Base-by-base conservation (phyloP, 2,113 vertebrate species). In the Trichomycterus rosablanca region DNA sequence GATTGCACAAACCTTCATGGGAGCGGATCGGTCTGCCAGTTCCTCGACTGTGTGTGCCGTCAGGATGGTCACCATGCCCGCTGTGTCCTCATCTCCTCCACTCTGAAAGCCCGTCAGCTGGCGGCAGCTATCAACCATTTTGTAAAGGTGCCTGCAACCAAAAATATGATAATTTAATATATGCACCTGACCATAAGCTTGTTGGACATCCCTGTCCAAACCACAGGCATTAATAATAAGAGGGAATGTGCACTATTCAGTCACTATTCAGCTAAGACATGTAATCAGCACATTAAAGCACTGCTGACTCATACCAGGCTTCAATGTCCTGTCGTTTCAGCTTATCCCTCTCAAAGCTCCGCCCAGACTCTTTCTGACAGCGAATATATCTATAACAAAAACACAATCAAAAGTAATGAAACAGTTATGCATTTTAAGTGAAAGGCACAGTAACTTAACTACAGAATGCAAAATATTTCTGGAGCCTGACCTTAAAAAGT, bases 101-200 rank as follows among this genome's bases (percentile, higher is more conserved):
- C 87, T 92, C 67, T 98, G 95, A 56, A 93, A 89, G 66, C 97
- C 80, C 0, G 93, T 97, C 61, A 98, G 73, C 59, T 97, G 95
- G 20, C 90, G 93, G 75, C 95, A 98, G 66, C 94, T 98, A 83
- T 98, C 95, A 83, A 97, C 85, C 63, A 97, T 96, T 76, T 97
- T 98, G 69, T 93, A 94, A 52, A 98, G 88, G 7, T 96, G 91
- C 95, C 95, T 98, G 46, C 1, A 18, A 64, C 39, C 15, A 51
- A 11, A 12, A 57, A 42, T 3, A 4, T 32, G 0, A 16, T 20
- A 18, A 43, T 14, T 7, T n/a, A n/a, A n/a, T n/a, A n/a, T n/a
- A n/a, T n/a, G n/a, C n/a, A n/a, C n/a, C n/a, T n/a, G n/a, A n/a
- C n/a, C n/a, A n/a, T n/a, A n/a, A n/a, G n/a, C n/a, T n/a, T n/a